Evolutionary conservation across 35 echinoderm and acorn worm species (phyloP).

Genomic region (Lytechinus pictus): DNA sequence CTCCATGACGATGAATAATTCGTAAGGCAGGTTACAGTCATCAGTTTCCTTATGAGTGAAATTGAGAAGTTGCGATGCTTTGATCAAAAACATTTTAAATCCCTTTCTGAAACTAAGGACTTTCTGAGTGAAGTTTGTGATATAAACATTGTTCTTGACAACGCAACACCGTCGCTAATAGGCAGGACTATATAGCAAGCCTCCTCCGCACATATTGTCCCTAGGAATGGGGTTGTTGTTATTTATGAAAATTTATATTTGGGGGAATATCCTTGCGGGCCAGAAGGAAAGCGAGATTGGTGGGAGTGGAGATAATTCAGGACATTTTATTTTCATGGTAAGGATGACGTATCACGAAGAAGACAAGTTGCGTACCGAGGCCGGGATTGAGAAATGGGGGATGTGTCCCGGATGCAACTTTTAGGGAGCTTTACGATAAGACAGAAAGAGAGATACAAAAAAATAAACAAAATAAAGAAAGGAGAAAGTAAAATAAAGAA

Average conservation of each 20-base stretch:
- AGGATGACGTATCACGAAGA: no score
- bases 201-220: background rate
- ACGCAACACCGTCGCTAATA: slow-evolving; percentile 9
- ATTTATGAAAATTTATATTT: background rate
- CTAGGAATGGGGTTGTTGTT: background rate
- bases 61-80: background rate
- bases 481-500: no score
- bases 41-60: background rate
- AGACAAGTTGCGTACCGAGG: no score
- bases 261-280: background rate
- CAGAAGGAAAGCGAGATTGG: background rate
- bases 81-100: background rate
- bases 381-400: no score
- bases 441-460: no score
- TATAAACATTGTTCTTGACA: background rate
- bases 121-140: background rate
- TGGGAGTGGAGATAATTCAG: background rate
- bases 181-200: background rate
- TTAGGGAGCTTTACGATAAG: no score
- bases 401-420: no score
- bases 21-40: background rate
- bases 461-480: no score
- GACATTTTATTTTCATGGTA: no score
- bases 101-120: background rate
- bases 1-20: background rate